These are phyloP conservation scores for Xestia c-nigrum DNA, from an alignment of 2,888 invertebrate genomes.

Conservation along the genomic window DNA sequence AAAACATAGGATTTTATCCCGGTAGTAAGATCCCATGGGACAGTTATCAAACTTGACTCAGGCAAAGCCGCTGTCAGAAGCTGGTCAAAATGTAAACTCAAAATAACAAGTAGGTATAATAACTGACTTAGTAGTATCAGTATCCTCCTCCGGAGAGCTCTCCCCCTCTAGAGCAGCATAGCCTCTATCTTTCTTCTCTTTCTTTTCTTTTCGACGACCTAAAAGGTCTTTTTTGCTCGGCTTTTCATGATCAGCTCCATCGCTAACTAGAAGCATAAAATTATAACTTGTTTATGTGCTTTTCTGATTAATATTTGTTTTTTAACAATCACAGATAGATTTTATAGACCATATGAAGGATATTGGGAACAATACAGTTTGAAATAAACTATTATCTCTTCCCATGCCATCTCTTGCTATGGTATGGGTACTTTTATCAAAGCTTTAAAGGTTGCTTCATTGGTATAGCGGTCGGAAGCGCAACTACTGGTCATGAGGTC, in stretches of 20 bases:
- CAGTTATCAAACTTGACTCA: too few species aligned
- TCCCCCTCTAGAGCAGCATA: slow-evolving; percentile 98
- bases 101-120: slow-evolving; percentile 1
- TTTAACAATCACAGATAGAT: too few species aligned
- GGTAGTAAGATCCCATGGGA: too few species aligned
- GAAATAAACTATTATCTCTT: neutral
- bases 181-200: slow-evolving; percentile 95
- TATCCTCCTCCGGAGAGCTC: slow-evolving; percentile 97
- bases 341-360: neutral
- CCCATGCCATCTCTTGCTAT: neutral
- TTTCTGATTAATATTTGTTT: neutral
- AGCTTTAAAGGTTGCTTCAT: neutral
- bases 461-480: neutral
- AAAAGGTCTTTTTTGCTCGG: slow-evolving; percentile 95
- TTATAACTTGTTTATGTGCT: neutral
- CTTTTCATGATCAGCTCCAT: slow-evolving; percentile 95
- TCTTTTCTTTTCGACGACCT: slow-evolving; percentile 95
- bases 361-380: neutral
- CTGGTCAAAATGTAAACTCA: neutral
- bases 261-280: slow-evolving; percentile 92
- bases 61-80: too few species aligned
- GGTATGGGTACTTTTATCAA: too few species aligned
- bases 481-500: neutral
- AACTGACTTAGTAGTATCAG: slow-evolving; percentile 94
- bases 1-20: too few species aligned